phyloP scores from a whole-genome alignment of 1,140 invertebrate genomes.

The Diachasma alloeum region DNA sequence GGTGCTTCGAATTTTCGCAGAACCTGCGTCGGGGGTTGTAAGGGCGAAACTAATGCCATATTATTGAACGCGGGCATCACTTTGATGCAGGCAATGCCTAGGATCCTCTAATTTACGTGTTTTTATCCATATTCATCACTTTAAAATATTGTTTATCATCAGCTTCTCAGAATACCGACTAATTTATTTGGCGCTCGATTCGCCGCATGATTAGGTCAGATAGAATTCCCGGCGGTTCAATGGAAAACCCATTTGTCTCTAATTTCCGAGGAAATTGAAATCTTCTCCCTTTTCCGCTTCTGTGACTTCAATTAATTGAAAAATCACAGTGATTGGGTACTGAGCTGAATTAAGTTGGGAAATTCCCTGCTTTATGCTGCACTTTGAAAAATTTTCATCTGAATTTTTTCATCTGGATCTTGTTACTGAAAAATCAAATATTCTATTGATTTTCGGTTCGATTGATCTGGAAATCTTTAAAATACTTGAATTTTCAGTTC shows the following conservation, averaged over 20 bases:
- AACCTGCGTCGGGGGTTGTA: not conserved
- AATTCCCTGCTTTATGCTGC: too few relatives aligned
- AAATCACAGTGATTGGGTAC: too few relatives aligned
- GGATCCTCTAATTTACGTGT: too few relatives aligned
- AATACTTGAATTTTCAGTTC: too few relatives aligned
- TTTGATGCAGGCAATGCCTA: not conserved
- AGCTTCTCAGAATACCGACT: not conserved
- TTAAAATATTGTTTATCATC: not conserved
- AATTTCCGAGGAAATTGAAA: constrained; percentile 20
- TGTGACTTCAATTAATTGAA: too few relatives aligned
- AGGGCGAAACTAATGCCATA: not conserved
- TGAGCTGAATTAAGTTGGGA: too few relatives aligned
- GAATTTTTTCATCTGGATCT: too few relatives aligned
- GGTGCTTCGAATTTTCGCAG: not conserved
- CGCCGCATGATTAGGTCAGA: not conserved
- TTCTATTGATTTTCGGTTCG: too few relatives aligned
- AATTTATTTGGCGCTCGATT: not conserved
- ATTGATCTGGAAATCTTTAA: too few relatives aligned
- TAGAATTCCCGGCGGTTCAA: not conserved
- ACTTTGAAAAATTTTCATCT: too few relatives aligned
- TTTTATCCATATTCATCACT: not conserved
- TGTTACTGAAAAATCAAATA: too few relatives aligned
- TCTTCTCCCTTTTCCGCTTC: too few relatives aligned
- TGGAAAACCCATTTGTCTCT: constrained; percentile 19
- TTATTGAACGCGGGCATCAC: not conserved